Percentiles rank a stretch among this genome's conserved stretches.
Evolutionary conservation across 2,797 vertebrate genomes (phyloP).

Genomic region (Morus bassanus): DNA sequence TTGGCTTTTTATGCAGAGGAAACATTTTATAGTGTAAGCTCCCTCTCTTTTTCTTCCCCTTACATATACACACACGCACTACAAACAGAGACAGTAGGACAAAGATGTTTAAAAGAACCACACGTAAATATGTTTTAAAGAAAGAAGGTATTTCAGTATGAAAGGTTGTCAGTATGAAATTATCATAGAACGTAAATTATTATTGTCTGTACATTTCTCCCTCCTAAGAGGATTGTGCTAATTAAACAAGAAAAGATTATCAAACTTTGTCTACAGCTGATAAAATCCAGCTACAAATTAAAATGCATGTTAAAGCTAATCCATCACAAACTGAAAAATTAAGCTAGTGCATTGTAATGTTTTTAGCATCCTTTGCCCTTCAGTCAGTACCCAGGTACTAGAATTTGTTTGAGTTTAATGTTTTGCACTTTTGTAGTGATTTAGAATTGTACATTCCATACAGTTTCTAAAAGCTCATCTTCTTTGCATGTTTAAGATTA

Average conservation of each 20-base stretch:
- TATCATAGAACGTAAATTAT: conserved; percentile 56
- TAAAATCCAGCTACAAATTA: conserved; percentile 74
- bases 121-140: not conserved
- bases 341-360: conserved; percentile 43
- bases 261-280: conserved; percentile 72
- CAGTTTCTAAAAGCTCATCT: not conserved
- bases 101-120: not conserved
- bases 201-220: conserved; percentile 51
- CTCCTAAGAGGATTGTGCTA: conserved; percentile 74
- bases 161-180: conserved; percentile 37
- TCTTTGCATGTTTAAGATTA: not conserved
- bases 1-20: conserved; percentile 26
- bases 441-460: not conserved
- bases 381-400: not conserved
- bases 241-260: conserved; percentile 76
- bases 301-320: conserved; percentile 67
- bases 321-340: conserved; percentile 49
- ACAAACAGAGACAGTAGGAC: not conserved
- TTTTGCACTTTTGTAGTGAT: not conserved
- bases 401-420: not conserved
- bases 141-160: conserved; percentile 10
- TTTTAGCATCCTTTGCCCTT: conserved; percentile 46
- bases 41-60: not conserved
- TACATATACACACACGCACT: not conserved
- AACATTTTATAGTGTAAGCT: not conserved